These are phyloP conservation scores for Ceratosolen solmsi DNA, from an alignment of 1,140 invertebrate genomes.

Conservation along the genomic window DNA sequence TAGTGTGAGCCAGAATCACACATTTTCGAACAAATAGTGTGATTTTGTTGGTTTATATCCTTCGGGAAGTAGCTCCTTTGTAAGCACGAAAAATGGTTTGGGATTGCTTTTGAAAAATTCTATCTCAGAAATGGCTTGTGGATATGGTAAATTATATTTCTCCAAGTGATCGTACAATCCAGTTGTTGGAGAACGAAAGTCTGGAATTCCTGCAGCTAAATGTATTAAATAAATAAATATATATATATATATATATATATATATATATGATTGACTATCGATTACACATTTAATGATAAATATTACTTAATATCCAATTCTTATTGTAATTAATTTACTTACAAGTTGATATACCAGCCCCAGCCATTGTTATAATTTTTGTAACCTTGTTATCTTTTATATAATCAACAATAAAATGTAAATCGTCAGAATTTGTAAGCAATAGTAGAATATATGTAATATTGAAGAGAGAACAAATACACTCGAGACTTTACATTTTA, in stretches of 20 bases:
- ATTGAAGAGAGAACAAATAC: no score
- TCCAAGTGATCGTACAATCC: slow-evolving; percentile 94
- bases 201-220: slow-evolving; percentile 93
- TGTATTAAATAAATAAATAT: slow-evolving; percentile 28
- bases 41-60: slow-evolving; percentile 86
- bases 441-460: no score
- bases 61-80: slow-evolving; percentile 89
- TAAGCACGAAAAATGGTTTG: slow-evolving; percentile 88
- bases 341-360: slow-evolving; percentile 96
- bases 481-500: no score
- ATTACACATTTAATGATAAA: slow-evolving; percentile 25
- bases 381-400: slow-evolving; percentile 77
- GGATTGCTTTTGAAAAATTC: slow-evolving; percentile 87
- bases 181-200: slow-evolving; percentile 91
- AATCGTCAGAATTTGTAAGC: no score
- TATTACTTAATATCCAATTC: not conserved
- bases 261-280: no score
- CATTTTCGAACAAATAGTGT: slow-evolving; percentile 87
- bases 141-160: slow-evolving; percentile 93
- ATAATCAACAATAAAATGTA: no score
- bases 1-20: no score
- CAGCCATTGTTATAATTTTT: slow-evolving; percentile 93
- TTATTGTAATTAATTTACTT: slow-evolving; percentile 68
- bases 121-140: slow-evolving; percentile 96
- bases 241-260: no score